phyloP scores from a whole-genome alignment of 2,113 vertebrate species.

The Chrysemys picta region DNA sequence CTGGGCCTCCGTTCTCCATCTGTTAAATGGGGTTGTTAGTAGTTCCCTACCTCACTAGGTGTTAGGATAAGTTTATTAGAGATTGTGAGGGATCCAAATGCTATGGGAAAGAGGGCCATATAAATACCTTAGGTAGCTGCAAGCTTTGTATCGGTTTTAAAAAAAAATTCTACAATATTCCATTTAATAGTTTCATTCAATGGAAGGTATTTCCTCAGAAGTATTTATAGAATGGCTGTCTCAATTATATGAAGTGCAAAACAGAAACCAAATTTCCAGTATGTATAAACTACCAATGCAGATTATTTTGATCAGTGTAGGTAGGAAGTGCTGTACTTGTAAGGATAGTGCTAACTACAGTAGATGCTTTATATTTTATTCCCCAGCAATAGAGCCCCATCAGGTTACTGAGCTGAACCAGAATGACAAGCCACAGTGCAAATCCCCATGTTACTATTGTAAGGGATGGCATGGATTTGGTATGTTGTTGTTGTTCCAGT shows the following conservation, averaged over 20 bases:
- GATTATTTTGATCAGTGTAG: constrained; percentile 63
- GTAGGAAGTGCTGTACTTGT: constrained; percentile 43
- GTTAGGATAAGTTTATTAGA: not conserved
- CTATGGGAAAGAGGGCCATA: rapidly evolving
- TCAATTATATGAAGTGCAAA: not conserved
- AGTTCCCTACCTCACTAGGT: not conserved
- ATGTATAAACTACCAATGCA: not conserved
- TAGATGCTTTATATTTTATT: constrained; percentile 42
- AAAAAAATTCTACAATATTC: not conserved
- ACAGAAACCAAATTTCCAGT: not conserved
- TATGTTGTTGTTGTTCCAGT: not conserved
- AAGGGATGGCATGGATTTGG: constrained; percentile 16
- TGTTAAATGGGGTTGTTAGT: not conserved
- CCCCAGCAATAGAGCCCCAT: constrained; percentile 31
- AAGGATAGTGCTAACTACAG: constrained; percentile 17
- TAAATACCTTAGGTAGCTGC: not conserved
- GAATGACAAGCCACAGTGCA: constrained; percentile 49
- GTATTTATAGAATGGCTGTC: not conserved
- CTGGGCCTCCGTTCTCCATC: not conserved
- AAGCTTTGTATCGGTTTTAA: not conserved
- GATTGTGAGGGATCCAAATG: not conserved
- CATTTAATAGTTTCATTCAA: not conserved
- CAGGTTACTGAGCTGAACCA: not conserved
- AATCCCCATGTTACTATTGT: constrained; percentile 49
- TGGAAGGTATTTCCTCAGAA: not conserved